Evolutionary conservation across 2,888 invertebrate genomes (phyloP).

Genomic region (Diplolepis rosae): DNA sequence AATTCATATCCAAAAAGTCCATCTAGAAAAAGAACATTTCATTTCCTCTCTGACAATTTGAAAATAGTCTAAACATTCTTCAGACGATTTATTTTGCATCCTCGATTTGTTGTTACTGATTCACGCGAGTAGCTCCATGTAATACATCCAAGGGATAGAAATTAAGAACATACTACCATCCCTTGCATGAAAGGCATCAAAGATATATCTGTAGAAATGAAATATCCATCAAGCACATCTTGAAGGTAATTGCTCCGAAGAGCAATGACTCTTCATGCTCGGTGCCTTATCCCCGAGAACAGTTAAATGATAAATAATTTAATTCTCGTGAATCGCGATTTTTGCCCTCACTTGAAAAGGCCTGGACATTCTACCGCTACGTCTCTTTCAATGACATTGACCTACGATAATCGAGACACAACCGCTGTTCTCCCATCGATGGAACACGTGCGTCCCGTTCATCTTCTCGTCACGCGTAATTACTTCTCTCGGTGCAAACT

Average conservation of each 20-base stretch:
- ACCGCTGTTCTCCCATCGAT: slow-evolving; percentile 30
- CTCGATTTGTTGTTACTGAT: too few relatives aligned
- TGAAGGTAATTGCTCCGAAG: slow-evolving; percentile 19
- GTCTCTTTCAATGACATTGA: slow-evolving; percentile 30
- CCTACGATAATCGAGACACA: slow-evolving; percentile 28
- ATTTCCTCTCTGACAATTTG: too few relatives aligned
- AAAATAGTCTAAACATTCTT: too few relatives aligned
- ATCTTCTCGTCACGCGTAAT: slow-evolving; percentile 29
- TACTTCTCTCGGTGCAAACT: slow-evolving; percentile 7
- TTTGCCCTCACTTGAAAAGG: slow-evolving; percentile 20
- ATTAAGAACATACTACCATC: not conserved
- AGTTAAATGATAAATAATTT: slow-evolving; percentile 31
- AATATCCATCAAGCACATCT: slow-evolving; percentile 21
- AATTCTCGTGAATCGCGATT: slow-evolving; percentile 28
- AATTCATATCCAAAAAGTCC: too few relatives aligned
- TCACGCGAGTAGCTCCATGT: too few relatives aligned
- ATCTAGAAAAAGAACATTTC: too few relatives aligned
- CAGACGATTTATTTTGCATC: too few relatives aligned
- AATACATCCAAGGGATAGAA: too few relatives aligned
- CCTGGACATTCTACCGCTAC: not conserved
- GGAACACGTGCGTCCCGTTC: slow-evolving; percentile 29
- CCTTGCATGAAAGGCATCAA: not conserved
- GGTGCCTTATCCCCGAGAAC: slow-evolving; percentile 2
- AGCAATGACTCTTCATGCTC: slow-evolving; percentile 18
- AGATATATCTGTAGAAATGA: not conserved